phyloP scores from a whole-genome alignment of 2,113 vertebrate species.

The Apteryx mantelli region DNA sequence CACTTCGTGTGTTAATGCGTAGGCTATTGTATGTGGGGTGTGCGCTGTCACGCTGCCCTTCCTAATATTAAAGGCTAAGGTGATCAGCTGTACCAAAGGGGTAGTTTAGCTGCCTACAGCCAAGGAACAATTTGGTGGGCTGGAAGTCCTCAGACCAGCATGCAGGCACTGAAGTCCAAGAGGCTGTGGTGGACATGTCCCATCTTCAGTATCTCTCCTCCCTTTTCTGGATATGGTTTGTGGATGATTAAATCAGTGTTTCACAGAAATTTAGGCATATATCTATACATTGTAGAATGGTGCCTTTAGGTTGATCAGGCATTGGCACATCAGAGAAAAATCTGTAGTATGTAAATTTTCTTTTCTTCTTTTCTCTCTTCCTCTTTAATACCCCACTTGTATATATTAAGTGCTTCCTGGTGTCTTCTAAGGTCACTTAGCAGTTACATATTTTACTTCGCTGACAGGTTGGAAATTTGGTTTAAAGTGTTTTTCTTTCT shows the following conservation, averaged over 20 bases:
- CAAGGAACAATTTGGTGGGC: not conserved
- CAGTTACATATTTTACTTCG: not conserved
- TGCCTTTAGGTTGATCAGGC: not conserved
- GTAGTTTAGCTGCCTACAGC: not conserved
- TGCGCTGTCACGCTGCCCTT: not conserved
- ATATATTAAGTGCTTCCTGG: not conserved
- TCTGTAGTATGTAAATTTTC: not conserved
- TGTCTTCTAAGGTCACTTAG: not conserved
- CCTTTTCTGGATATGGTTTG: not conserved
- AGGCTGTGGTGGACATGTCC: not conserved
- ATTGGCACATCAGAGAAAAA: not conserved
- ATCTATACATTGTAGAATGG: rapidly evolving
- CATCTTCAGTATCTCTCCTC: not conserved
- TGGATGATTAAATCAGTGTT: not conserved
- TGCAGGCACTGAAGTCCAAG: not conserved
- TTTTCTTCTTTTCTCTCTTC: not conserved
- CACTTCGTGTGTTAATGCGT: rapidly evolving
- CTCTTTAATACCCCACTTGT: not conserved
- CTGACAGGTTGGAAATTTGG: not conserved
- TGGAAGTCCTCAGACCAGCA: not conserved
- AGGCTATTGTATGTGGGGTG: not conserved
- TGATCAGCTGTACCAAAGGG: not conserved
- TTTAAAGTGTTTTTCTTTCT: not conserved
- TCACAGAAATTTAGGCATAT: not conserved
- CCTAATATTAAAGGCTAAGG: not conserved